Percentiles rank a stretch among this genome's conserved stretches.
These are phyloP conservation scores for Carpatolechia fugitivella DNA, from an alignment of 2,888 invertebrate genomes.

Conservation along the genomic window DNA sequence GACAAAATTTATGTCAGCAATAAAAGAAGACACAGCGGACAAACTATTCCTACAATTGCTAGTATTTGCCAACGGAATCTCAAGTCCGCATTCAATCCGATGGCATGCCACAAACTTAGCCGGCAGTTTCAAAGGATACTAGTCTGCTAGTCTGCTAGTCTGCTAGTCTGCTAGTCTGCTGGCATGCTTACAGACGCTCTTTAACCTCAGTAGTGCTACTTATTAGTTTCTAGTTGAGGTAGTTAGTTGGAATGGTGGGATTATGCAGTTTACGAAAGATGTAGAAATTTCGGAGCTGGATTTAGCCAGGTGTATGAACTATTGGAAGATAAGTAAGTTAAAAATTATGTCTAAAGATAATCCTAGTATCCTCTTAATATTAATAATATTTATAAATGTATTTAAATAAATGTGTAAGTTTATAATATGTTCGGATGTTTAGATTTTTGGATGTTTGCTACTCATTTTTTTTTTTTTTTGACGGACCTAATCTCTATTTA, in stretches of 20 bases:
- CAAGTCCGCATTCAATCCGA: slow-evolving; percentile 1
- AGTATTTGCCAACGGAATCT: background rate
- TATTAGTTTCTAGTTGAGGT: slow-evolving; percentile 2
- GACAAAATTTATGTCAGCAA: background rate
- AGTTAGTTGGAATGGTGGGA: background rate
- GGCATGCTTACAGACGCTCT: slow-evolving; percentile 3
- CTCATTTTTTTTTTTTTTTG: no score
- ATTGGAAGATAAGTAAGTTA: no score
- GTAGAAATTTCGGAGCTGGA: background rate
- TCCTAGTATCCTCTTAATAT: no score
- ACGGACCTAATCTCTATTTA: no score
- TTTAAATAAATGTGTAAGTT: no score
- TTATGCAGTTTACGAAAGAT: background rate
- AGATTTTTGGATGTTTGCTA: no score
- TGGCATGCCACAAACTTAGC: slow-evolving; percentile 4
- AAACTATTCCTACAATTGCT: slow-evolving; percentile 1
- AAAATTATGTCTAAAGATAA: no score
- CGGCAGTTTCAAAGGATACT: background rate
- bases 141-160: background rate
- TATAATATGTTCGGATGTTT: no score
- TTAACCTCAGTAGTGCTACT: background rate
- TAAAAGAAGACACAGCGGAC: slow-evolving; percentile 3
- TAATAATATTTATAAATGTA: no score
- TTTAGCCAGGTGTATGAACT: no score
- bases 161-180: no score